A percentile compares a stretch with the other conserved stretches of the same genome.
These are phyloP conservation scores for Tipula unca DNA, from an alignment of 2,888 invertebrate genomes.

Conservation along the genomic window DNA sequence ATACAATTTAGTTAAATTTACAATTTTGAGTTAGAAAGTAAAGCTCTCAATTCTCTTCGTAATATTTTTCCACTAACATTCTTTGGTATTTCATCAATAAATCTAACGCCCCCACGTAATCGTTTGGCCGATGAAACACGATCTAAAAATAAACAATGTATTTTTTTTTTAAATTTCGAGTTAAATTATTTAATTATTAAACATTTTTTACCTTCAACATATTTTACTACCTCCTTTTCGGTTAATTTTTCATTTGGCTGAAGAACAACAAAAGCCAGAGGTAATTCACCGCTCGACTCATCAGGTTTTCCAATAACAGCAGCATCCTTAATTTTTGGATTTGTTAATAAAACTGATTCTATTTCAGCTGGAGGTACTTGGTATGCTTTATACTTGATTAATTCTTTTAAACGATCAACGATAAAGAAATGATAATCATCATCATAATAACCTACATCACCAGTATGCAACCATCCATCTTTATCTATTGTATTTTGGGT, in stretches of 20 bases:
- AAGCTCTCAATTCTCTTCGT: constrained; percentile 45
- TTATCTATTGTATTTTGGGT: constrained; percentile 55
- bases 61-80: constrained; percentile 72
- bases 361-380: constrained; percentile 84
- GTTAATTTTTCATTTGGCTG: constrained; percentile 46
- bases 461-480: constrained; percentile 70
- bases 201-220: constrained; percentile 42
- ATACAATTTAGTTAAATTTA: constrained; percentile 32
- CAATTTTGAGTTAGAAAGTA: constrained; percentile 29
- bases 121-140: constrained; percentile 61
- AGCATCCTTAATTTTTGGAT: constrained; percentile 62
- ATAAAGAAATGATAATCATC: constrained; percentile 67
- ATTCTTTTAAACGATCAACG: constrained; percentile 78
- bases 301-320: constrained; percentile 74
- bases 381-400: constrained; percentile 84
- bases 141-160: not conserved
- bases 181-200: not conserved
- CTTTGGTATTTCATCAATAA: constrained; percentile 64
- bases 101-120: constrained; percentile 66
- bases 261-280: constrained; percentile 64
- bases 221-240: constrained; percentile 48
- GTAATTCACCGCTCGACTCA: constrained; percentile 64
- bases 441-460: constrained; percentile 78
- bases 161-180: not conserved
- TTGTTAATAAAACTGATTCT: constrained; percentile 65